Conservation (phyloP, 2,113 vertebrate species). For the Ammodytes dubius region DNA sequence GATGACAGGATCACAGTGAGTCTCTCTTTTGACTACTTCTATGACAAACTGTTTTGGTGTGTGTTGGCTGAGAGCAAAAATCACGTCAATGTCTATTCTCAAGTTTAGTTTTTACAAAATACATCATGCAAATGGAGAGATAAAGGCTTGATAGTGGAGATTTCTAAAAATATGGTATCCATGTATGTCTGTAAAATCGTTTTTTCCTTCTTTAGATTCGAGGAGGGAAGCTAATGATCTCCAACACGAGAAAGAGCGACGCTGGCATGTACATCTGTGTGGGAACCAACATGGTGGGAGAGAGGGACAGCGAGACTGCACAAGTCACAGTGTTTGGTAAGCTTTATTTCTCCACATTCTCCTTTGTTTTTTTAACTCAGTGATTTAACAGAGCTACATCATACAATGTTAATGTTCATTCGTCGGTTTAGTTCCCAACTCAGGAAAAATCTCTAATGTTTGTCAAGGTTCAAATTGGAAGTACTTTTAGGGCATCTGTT, state of each 20-base stretch:
- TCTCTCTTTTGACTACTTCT: constrained; percentile 4
- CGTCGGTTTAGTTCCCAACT: too few species aligned
- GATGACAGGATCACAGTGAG: constrained; percentile 97
- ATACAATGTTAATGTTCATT: background rate
- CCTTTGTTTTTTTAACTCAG: background rate
- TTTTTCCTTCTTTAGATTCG: constrained; percentile 87
- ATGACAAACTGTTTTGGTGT: background rate
- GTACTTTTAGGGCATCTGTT: background rate
- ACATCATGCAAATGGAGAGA: background rate
- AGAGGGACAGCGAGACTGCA: constrained; percentile 96
- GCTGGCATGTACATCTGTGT: constrained; percentile 98
- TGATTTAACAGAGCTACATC: background rate
- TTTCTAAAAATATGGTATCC: background rate
- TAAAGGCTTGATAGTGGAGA: background rate
- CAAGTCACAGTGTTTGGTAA: constrained; percentile 98
- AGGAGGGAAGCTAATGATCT: constrained; percentile 98
- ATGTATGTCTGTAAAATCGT: background rate
- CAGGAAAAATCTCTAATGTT: background rate
- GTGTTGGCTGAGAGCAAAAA: background rate
- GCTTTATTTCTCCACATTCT: constrained; percentile 4
- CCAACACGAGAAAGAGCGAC: constrained; percentile 95
- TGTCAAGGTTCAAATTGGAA: background rate
- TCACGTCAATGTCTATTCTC: background rate
- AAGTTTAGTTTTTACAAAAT: background rate
- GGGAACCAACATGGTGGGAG: constrained; percentile 98